These are phyloP conservation scores for Enteromius mattozi DNA, from an alignment of 2,797 vertebrate species.

Conservation along the genomic window DNA sequence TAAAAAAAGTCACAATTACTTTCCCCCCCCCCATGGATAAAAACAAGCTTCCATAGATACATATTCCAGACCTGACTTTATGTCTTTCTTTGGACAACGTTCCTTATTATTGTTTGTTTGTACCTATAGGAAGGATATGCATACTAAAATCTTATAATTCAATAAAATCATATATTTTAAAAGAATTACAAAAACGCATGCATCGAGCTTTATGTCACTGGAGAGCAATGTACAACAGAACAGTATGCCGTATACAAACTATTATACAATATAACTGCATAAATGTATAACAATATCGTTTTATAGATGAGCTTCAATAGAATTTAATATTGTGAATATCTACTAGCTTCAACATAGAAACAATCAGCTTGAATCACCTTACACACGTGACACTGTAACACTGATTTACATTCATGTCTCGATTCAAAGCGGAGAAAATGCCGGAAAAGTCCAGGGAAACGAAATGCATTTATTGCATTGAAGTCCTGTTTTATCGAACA, in stretches of 20 bases:
- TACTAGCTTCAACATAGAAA: constrained; percentile 71
- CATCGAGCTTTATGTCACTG: constrained; percentile 64
- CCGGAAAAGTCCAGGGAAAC: not conserved
- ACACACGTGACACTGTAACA: constrained; percentile 23
- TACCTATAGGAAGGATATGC: constrained; percentile 34
- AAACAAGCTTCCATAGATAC: not conserved
- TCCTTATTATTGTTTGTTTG: not conserved
- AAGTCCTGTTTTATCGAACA: not conserved
- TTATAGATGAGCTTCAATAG: constrained; percentile 74
- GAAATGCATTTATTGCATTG: not conserved
- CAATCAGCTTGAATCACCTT: constrained; percentile 28
- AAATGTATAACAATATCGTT: constrained; percentile 71
- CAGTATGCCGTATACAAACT: constrained; percentile 43
- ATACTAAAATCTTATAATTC: constrained; percentile 11
- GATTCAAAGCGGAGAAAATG: constrained; percentile 26
- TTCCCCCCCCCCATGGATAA: not conserved
- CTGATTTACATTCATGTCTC: constrained; percentile 53
- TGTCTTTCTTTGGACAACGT: not conserved
- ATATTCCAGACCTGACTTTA: not conserved
- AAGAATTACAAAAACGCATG: constrained; percentile 51
- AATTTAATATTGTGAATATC: constrained; percentile 63
- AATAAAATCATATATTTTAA: constrained; percentile 48
- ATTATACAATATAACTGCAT: constrained; percentile 64
- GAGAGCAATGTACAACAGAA: constrained; percentile 47
- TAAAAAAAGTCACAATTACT: not conserved